phyloP scores from a whole-genome alignment of 2,797 vertebrate genomes.

The Esox masquinongy region DNA sequence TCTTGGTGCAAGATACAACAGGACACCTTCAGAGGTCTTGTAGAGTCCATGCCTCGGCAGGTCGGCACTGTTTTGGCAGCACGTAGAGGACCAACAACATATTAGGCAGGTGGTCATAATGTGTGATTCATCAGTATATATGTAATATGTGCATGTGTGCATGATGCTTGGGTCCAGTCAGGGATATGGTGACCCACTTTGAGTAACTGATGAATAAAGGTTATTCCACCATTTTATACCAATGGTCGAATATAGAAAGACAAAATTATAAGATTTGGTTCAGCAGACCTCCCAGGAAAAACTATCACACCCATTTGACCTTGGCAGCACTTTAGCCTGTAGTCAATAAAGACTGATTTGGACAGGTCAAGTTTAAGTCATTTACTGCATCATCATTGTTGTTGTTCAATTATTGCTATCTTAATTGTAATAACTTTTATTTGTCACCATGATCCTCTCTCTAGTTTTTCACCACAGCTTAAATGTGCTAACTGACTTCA shows the following conservation, averaged over 20 bases:
- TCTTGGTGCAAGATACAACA: too few relatives aligned
- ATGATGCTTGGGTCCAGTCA: conserved; percentile 49
- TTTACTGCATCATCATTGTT: conserved; percentile 8
- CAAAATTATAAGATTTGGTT: conserved; percentile 53
- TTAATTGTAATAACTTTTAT: too few relatives aligned
- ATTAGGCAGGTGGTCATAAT: too few relatives aligned
- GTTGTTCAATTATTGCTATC: too few relatives aligned
- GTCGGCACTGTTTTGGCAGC: too few relatives aligned
- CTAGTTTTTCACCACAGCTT: too few relatives aligned
- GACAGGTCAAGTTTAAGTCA: background rate
- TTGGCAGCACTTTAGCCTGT: background rate
- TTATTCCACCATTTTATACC: conserved; percentile 57
- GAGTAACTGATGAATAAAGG: conserved; percentile 66
- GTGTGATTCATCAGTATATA: too few relatives aligned
- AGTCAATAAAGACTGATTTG: background rate
- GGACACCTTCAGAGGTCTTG: too few relatives aligned
- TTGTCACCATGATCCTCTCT: too few relatives aligned
- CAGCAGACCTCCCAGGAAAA: background rate
- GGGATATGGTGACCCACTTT: conserved; percentile 71
- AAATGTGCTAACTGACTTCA: too few relatives aligned
- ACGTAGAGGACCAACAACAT: too few relatives aligned
- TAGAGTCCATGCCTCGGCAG: too few relatives aligned
- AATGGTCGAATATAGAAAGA: conserved; percentile 68
- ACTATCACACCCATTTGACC: background rate
- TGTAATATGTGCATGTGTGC: conserved; percentile 24